These are phyloP conservation scores for Diplodus sargus DNA, from an alignment of 2,797 vertebrate species.

Conservation along the genomic window DNA sequence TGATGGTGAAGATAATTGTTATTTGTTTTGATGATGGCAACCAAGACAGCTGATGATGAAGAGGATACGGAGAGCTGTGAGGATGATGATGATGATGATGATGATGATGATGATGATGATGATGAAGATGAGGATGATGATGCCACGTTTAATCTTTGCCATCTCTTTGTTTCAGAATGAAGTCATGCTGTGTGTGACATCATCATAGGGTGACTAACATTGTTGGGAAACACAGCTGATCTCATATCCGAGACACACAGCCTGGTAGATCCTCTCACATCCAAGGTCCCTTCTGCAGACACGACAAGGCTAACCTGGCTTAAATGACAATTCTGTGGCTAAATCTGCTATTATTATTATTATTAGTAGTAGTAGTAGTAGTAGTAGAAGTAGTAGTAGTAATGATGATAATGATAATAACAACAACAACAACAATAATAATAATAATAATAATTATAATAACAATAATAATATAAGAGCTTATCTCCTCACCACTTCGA, in stretches of 20 bases:
- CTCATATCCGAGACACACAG: conserved; percentile 37
- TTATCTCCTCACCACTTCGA: too few species aligned
- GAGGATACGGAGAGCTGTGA: background rate
- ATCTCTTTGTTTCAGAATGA: conserved; percentile 17
- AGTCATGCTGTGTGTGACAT: conserved; percentile 48
- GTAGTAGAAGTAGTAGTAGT: too few species aligned
- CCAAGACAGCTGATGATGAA: background rate
- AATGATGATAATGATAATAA: too few species aligned
- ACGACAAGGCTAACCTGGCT: background rate
- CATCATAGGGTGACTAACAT: conserved; percentile 56
- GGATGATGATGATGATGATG: background rate
- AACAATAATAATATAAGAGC: too few species aligned
- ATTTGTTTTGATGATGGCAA: background rate
- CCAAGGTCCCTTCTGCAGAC: too few species aligned
- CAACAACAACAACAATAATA: too few species aligned
- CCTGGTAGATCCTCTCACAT: background rate
- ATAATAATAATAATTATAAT: too few species aligned
- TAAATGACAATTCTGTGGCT: background rate
- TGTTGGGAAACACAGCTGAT: conserved; percentile 57
- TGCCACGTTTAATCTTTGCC: background rate
- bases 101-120: background rate
- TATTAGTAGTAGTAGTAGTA: too few species aligned
- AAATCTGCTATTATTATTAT: background rate
- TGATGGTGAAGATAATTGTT: background rate
- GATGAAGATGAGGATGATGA: conserved; percentile 3